Evolutionary conservation across 2,888 invertebrate genomes (phyloP), one percentile per base, ranked within the genome.

Genomic region (Escarpia spicata): DNA sequence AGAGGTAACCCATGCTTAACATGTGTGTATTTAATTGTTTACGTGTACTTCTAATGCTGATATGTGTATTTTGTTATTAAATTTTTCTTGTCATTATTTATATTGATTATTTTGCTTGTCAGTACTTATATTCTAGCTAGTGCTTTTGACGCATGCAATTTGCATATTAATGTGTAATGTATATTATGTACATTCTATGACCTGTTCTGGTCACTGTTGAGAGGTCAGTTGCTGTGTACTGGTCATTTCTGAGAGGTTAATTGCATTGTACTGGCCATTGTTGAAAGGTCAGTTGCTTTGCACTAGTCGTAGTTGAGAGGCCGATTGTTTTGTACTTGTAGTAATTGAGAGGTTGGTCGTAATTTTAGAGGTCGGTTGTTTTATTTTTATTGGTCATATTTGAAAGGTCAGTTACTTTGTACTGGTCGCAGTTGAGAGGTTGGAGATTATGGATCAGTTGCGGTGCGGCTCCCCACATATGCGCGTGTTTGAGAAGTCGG

Each of bases 401-500:
- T 90, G 75, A 92, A 43, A n/a, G n/a, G 44, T 91, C 15, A 9
- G 26, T 91, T 91, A 45, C 12, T 45, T 26, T 31, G 12, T 52
- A n/a, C 45, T 91, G 44, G 45, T 91, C 37, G 91, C 26, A 91
- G 91, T 44, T 91, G 44, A 91, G 91, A 44, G 15, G 91, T 44
- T 44, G 37, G 91, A 91, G 19, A 43, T 94, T 19, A 43, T 94
- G 6, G 90, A 92, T 0, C 92, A 95, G n/a, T 93, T 96, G 75
- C 94, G 93, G 15, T 96, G 96, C 93, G 94, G 94, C 9, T 94
- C 92, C 92, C 93, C 94, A 9, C 94, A 95, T 92, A 93, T 96
- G 94, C 94, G 95, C 52, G 95, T 95, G 3, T 96, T 95, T 94
- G 92, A 93, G 19, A 96, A 96, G 90, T 92, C 94, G 3, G 93